Percentiles rank a stretch among this genome's conserved stretches.
phyloP scores from a whole-genome alignment of 2,113 vertebrate species.

The Calidris pugnax region DNA sequence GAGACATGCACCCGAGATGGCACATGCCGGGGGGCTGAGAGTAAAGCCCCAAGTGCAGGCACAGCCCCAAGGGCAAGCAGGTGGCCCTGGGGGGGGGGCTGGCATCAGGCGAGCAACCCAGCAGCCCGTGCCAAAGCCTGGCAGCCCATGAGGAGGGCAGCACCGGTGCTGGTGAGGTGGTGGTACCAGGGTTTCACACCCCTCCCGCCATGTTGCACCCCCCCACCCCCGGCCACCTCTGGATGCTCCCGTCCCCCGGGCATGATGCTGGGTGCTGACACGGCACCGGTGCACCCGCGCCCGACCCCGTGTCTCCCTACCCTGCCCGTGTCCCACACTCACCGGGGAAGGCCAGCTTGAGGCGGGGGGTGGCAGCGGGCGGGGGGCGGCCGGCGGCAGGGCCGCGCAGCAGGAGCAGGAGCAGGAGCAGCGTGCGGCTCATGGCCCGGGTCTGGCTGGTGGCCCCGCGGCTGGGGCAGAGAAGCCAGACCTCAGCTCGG shows the following conservation, averaged over 20 bases:
- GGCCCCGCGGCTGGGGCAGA: not conserved
- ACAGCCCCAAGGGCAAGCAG: too few relatives aligned
- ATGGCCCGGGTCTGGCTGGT: conserved; percentile 9
- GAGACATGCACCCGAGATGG: too few relatives aligned
- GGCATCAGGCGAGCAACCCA: too few relatives aligned
- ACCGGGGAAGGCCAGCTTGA: conserved; percentile 47
- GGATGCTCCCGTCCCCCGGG: accelerated
- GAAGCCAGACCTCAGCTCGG: conserved; percentile 30
- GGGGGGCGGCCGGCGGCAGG: not conserved
- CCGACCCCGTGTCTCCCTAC: accelerated
- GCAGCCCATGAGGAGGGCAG: too few relatives aligned
- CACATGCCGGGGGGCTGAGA: too few relatives aligned
- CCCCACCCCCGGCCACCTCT: too few relatives aligned
- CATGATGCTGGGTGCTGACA: not conserved
- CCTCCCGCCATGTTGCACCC: too few relatives aligned
- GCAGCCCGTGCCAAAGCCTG: too few relatives aligned
- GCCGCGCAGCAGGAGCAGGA: not conserved
- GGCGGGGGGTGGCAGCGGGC: not conserved
- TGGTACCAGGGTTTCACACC: too few relatives aligned
- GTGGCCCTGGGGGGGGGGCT: too few relatives aligned
- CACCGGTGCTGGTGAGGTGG: too few relatives aligned
- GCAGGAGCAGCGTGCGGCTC: not conserved
- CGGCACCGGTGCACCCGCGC: accelerated
- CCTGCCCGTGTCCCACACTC: not conserved
- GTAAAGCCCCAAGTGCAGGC: too few relatives aligned